Evolutionary conservation across 2,113 vertebrate species (phyloP).

Genomic region (Illadopsis cleaveri): DNA sequence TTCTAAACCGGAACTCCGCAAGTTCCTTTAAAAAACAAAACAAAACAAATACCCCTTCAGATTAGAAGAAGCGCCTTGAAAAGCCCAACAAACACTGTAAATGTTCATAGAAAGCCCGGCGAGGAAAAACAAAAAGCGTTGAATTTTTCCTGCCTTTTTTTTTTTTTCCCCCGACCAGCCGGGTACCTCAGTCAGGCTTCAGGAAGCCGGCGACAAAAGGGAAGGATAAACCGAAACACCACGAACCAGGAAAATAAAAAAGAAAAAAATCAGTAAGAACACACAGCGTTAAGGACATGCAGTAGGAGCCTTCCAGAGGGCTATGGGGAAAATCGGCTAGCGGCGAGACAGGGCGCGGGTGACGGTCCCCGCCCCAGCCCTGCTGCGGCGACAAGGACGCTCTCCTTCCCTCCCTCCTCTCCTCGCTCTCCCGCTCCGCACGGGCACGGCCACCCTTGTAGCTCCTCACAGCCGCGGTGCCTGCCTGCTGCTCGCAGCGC

Average conservation of each 20-base stretch:
- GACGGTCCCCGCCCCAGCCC: neutral
- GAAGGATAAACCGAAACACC: neutral
- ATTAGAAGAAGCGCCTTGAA: neutral
- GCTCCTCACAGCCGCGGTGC: too few relatives aligned
- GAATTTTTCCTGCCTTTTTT: neutral
- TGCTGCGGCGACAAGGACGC: fast-evolving
- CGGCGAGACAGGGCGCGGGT: neutral
- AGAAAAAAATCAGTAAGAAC: neutral
- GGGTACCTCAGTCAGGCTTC: neutral
- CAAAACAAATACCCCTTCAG: neutral
- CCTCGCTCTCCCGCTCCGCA: neutral
- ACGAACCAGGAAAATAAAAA: neutral
- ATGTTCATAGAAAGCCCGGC: too few relatives aligned
- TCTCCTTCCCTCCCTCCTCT: neutral
- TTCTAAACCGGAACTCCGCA: neutral
- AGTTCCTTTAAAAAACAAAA: neutral
- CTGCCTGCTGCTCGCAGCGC: neutral
- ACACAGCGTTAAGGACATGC: neutral
- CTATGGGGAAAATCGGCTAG: fast-evolving
- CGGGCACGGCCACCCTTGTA: neutral
- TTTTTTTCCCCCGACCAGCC: too few relatives aligned
- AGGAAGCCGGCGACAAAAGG: neutral
- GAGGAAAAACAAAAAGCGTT: too few relatives aligned
- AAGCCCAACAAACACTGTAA: neutral
- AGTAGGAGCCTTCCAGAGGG: neutral